phyloP scores from a whole-genome alignment of 2,888 invertebrate species.

The Aphrophora alni region DNA sequence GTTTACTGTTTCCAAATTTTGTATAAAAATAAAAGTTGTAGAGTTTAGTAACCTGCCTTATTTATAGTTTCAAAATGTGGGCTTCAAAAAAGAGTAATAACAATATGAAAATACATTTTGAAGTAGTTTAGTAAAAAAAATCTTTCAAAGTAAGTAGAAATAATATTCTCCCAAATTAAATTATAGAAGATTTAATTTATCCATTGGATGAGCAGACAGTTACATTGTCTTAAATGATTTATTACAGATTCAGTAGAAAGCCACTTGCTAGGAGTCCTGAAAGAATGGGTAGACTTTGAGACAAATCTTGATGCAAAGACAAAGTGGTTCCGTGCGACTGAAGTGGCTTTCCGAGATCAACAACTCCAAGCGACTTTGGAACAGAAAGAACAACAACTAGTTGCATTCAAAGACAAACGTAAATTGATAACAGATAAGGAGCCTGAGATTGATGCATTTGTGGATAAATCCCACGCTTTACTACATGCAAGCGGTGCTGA shows the following conservation, averaged over 20 bases:
- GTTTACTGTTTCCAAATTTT: too few species aligned
- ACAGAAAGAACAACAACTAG: conserved; percentile 75
- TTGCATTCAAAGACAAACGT: conserved; percentile 73
- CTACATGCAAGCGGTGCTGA: conserved; percentile 85
- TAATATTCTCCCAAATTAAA: too few species aligned
- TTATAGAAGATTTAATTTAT: too few species aligned
- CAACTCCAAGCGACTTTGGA: conserved; percentile 78
- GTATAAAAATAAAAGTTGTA: too few species aligned
- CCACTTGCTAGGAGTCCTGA: conserved; percentile 73
- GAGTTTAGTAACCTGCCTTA: too few species aligned
- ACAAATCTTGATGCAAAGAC: conserved; percentile 78
- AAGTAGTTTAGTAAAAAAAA: too few species aligned
- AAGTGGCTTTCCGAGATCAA: conserved; percentile 85
- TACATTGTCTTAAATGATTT: too few species aligned
- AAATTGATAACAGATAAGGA: conserved; percentile 81
- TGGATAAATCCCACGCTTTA: conserved; percentile 87
- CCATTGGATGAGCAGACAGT: too few species aligned
- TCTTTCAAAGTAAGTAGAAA: too few species aligned
- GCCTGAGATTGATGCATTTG: conserved; percentile 83
- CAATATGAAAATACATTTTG: too few species aligned
- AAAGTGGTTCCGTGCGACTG: conserved; percentile 86
- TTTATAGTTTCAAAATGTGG: too few species aligned
- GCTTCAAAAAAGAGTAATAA: too few species aligned
- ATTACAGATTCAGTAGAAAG: conserved; percentile 67
- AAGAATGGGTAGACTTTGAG: conserved; percentile 90